Conservation (phyloP, 2,797 vertebrate species). For the Delichon dasypus region DNA sequence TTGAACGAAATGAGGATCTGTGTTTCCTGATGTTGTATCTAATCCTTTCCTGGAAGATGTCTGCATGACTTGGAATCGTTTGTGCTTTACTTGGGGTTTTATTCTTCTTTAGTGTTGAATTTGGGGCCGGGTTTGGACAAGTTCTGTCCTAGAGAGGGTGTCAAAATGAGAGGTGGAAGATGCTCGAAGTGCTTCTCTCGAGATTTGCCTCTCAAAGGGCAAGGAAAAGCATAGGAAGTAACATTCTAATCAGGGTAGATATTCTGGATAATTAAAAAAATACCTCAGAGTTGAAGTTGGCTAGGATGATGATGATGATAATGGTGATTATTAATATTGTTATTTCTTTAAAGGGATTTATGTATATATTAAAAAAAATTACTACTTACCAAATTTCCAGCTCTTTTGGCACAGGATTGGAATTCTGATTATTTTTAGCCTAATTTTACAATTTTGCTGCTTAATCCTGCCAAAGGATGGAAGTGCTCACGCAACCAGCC, state of each 20-base stretch:
- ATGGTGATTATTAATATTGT: accelerated
- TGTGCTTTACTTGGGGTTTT: neutral
- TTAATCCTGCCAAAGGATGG: neutral
- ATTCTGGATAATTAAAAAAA: neutral
- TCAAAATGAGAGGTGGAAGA: neutral
- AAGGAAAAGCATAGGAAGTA: neutral
- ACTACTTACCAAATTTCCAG: neutral
- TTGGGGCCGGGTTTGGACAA: neutral
- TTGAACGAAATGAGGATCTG: neutral
- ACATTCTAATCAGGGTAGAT: neutral
- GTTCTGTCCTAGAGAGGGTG: neutral
- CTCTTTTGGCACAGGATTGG: neutral
- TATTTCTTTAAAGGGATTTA: neutral
- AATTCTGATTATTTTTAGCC: neutral
- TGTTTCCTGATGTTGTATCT: neutral
- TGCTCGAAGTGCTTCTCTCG: neutral
- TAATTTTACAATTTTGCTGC: neutral
- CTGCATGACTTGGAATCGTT: neutral
- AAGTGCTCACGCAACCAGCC: neutral
- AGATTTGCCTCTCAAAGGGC: neutral
- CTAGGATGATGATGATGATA: neutral
- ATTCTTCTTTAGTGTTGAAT: neutral
- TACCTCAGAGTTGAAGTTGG: neutral
- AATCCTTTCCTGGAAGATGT: neutral
- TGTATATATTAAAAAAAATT: neutral